A percentile compares a stretch with the other conserved stretches of the same genome.
These are phyloP conservation scores for Atta cephalotes DNA, from an alignment of 1,140 invertebrate species.

Conservation along the genomic window DNA sequence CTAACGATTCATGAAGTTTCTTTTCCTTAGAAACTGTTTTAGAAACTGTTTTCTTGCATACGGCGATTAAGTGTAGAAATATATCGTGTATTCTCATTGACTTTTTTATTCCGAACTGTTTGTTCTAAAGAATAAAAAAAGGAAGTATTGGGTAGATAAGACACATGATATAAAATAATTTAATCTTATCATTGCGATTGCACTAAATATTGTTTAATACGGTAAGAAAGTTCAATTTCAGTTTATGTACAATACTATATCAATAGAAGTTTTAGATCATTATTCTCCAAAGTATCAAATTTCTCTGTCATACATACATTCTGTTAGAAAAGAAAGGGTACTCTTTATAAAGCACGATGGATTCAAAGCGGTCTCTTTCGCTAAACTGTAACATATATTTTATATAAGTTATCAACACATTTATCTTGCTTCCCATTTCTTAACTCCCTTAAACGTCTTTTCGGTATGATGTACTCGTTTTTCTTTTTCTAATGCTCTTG, in stretches of 20 bases:
- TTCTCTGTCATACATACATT: slow-evolving; percentile 1
- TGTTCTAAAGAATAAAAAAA: background rate
- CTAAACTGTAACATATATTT: slow-evolving; percentile 17
- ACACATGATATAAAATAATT: background rate
- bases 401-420: slow-evolving; percentile 33
- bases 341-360: background rate
- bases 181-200: background rate
- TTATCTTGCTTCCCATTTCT: background rate
- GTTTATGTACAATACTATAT: background rate
- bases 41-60: background rate
- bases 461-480: too few relatives aligned
- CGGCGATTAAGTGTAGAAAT: background rate
- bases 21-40: slow-evolving; percentile 6
- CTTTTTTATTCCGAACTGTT: background rate
- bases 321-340: background rate
- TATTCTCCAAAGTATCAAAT: slow-evolving; percentile 32
- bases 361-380: slow-evolving; percentile 5
- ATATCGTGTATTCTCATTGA: background rate
- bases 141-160: background rate
- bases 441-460: too few relatives aligned
- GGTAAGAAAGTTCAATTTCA: background rate
- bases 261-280: slow-evolving; percentile 27
- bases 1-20: background rate
- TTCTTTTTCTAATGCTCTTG: too few relatives aligned
- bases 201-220: slow-evolving; percentile 3